Conservation (phyloP, 2,888 invertebrate genomes). For the Nomada flava region DNA sequence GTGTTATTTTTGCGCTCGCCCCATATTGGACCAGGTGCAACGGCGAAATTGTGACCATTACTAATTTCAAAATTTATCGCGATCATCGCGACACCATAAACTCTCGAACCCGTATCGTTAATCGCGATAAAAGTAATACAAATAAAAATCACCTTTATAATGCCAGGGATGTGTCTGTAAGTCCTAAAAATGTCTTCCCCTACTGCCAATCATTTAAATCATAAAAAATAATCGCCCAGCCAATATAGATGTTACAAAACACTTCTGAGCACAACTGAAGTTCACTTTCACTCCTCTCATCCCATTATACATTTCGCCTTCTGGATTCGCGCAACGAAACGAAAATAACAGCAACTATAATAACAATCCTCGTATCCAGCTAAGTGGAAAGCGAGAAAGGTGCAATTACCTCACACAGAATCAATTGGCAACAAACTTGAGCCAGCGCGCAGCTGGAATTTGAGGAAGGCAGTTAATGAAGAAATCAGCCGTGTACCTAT, state of each 20-base stretch:
- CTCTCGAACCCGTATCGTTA: conserved; percentile 4
- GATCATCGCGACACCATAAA: not conserved
- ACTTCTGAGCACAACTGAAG: too few species aligned
- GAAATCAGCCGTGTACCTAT: conserved; percentile 38
- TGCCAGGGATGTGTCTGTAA: too few species aligned
- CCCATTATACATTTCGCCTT: too few species aligned
- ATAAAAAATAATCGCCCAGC: too few species aligned
- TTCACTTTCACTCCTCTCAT: too few species aligned
- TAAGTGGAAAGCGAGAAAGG: not conserved
- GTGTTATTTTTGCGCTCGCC: not conserved
- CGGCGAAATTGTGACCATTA: conserved; percentile 6
- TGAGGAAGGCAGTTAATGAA: conserved; percentile 44
- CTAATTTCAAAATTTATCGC: conserved; percentile 16
- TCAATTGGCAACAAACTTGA: not conserved
- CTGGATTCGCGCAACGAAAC: too few species aligned
- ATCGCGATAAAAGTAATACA: not conserved
- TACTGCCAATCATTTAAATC: too few species aligned
- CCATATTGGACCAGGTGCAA: conserved; percentile 13
- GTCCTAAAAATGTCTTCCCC: too few species aligned
- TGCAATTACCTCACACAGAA: not conserved
- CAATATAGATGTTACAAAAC: too few species aligned
- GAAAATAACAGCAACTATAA: too few species aligned
- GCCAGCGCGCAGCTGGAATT: not conserved
- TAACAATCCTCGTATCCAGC: not conserved
- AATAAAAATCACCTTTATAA: not conserved